phyloP scores from a whole-genome alignment of 2,113 vertebrate genomes.

The Nothoprocta pentlandii region DNA sequence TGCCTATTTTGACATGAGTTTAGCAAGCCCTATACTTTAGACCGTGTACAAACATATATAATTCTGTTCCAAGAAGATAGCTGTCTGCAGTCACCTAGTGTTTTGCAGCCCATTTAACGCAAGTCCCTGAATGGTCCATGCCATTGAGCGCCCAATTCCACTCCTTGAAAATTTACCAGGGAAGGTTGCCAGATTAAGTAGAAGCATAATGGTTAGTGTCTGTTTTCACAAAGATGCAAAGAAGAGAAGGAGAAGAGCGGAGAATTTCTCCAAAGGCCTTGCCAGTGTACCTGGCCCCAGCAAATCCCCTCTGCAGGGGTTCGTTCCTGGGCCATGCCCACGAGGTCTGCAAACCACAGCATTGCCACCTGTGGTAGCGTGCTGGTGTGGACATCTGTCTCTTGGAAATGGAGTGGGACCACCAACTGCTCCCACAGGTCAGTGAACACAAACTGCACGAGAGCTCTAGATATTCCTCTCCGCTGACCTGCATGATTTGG shows the following conservation, averaged over 20 bases:
- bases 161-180: not conserved
- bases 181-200: not conserved
- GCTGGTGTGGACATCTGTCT: conserved; percentile 29
- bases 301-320: not conserved
- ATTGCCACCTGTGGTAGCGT: not conserved
- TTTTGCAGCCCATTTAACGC: not conserved
- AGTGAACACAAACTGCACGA: conserved; percentile 19
- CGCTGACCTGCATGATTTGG: conserved; percentile 69
- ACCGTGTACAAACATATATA: not conserved
- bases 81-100: not conserved
- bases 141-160: not conserved
- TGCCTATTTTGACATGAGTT: not conserved
- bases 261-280: not conserved
- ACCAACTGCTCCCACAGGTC: conserved; percentile 65
- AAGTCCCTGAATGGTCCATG: not conserved
- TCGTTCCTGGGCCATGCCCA: not conserved
- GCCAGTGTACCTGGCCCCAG: not conserved
- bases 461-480: conserved; percentile 64
- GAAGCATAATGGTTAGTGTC: not conserved
- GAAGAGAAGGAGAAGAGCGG: not conserved
- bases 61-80: not conserved
- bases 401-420: conserved; percentile 41
- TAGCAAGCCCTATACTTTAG: not conserved
- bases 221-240: not conserved
- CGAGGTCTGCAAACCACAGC: not conserved